Base-by-base conservation (phyloP, 2,113 vertebrate genomes). In the Alouatta palliata region DNA sequence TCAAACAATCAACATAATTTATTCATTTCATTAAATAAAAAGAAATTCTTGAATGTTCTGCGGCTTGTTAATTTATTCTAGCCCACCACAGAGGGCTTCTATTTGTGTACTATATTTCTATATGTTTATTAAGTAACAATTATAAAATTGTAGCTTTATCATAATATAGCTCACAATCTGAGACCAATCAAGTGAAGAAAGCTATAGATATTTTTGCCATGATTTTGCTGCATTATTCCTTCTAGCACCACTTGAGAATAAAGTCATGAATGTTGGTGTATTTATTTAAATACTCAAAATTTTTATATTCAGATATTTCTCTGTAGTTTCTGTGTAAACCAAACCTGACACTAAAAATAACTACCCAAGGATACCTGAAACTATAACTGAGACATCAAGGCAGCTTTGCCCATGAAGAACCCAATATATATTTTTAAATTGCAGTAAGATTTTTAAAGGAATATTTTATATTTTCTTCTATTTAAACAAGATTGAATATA, bases 101-200 rank as follows among this genome's bases (percentile, higher is more conserved):
- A 95, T 83, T 96, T 95, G 56, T 87, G 77, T 37, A 23, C 27
- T 7, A 14, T 97, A 54, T 90, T 95, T 90, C 37, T 64, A 37
- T 54, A 3, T 35, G 58, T 17, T 71, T 54, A 94, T 92, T 82
- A 92, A 82, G 66, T 6, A 32, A 17, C 16, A 27, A 30, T 97
- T 92, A 89, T 66, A 81, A 92, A 88, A 92, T 85, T 79, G 17
- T 35, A 21, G 6, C 25, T 86, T 54, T 85, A 70, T 52, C 6
- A 3, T 8, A 32, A 23, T 19, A 49, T 35, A 66, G 37, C 11
- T 66, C 66, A 81, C 1, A 13, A 21, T 27, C n/a, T 47, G 27
- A 58, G 32, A 2, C 30, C 21, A 3, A 64, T 0, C 25, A 35
- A 80, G n/a, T 17, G 32, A 54, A 49, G 82, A 49, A 83, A 37